Evolutionary conservation across 2,888 invertebrate species (phyloP), one percentile per base, ranked within the genome.

Genomic region (Phlogophora meticulosa): DNA sequence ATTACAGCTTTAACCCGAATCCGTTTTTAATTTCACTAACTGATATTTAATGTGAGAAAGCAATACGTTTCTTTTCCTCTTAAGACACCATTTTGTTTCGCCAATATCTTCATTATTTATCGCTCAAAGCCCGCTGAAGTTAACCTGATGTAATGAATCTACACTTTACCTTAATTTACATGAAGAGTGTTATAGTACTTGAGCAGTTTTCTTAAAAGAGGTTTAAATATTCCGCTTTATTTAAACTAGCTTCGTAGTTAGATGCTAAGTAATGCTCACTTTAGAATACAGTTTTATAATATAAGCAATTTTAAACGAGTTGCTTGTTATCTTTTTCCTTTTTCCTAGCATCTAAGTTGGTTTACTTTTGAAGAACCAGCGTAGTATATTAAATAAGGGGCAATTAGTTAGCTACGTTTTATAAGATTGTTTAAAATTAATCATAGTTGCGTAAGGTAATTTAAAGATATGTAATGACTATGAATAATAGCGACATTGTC

Each of bases 111-210:
- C 81, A 87, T 89, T 88, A 85, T 89, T 87, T 85, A 81, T 76
- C 85, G 83, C 81, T 90, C 80, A 84, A 71, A 22, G 63, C 62
- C 52, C 74, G 42, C 45, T 13, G 53, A 64, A 62, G 76, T 69
- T 75, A 88, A 87, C 88, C 87, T 84, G 69, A 87, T 88, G 83
- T 91, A 91, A 91, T 91, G 88, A 91, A 89, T 90, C 84, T 82
- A 82, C 85, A 88, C 82, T 88, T 69, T 85, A 84, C 86, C 90
- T 87, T 89, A 85, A 92, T 93, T 92, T 93, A 86, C 91, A 92
- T 92, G 88, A 92, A 90, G 88, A 90, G 89, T 91, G 86, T 84
- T n/a, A n/a, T 87, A 82, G 83, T 84, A 83, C 82, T 80, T 82
- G 82, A 87, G 86, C 82, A 85, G 87, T 90, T 90, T 92, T 86